A percentile compares a stretch with the other conserved stretches of the same genome.
phyloP scores from a whole-genome alignment of 2,797 vertebrate species.

The Hoplostethus atlanticus region DNA sequence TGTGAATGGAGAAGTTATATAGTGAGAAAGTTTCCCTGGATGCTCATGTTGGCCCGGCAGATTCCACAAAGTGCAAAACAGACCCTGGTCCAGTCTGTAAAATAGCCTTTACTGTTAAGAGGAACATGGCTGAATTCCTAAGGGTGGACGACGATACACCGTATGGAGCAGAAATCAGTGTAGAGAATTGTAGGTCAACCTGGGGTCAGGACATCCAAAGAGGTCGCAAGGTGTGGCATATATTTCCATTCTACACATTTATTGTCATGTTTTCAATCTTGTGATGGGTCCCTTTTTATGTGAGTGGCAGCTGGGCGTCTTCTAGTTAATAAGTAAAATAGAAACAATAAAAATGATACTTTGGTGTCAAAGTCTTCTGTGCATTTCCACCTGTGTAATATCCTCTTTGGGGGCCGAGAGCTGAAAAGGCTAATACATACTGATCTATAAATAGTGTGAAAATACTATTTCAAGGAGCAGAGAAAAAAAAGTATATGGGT shows the following conservation, averaged over 20 bases:
- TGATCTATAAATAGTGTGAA: neutral
- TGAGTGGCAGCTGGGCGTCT: too few species aligned
- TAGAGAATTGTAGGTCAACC: conserved; percentile 7
- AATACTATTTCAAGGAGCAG: too few species aligned
- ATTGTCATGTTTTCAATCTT: too few species aligned
- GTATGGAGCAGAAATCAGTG: conserved; percentile 22
- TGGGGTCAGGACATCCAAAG: too few species aligned
- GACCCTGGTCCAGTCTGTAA: neutral
- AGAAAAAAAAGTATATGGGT: too few species aligned
- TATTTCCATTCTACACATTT: too few species aligned
- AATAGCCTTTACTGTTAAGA: conserved; percentile 11
- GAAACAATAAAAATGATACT: too few species aligned
- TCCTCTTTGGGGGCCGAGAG: neutral
- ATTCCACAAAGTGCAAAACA: conserved; percentile 27
- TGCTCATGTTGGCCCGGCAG: conserved; percentile 4
- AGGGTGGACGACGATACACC: conserved; percentile 37
- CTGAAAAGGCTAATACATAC: neutral
- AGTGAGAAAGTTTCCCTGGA: conserved; percentile 14
- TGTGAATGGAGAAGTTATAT: conserved; percentile 20
- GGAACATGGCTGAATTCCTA: conserved; percentile 42
- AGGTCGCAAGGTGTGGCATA: neutral
- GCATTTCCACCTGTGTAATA: too few species aligned
- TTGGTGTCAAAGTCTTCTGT: too few species aligned
- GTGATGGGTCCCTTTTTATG: too few species aligned
- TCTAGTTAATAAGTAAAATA: too few species aligned